phyloP scores from a whole-genome alignment of 1,140 invertebrate genomes.

The Aleiodes sp. region DNA sequence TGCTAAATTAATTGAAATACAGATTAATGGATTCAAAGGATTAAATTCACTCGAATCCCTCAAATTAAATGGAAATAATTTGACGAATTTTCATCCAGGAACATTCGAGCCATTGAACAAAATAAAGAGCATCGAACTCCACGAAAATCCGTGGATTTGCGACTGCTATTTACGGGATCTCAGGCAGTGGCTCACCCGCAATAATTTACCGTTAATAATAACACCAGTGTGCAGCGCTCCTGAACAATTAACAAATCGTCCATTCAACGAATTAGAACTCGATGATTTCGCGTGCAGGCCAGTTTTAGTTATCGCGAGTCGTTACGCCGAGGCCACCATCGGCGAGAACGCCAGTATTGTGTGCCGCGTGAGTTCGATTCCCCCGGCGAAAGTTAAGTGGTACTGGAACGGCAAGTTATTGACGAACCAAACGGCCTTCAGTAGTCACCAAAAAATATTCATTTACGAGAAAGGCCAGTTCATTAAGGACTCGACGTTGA shows the following conservation, averaged over 20 bases:
- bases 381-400: slow-evolving; percentile 85
- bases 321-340: slow-evolving; percentile 79
- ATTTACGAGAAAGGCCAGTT: slow-evolving; percentile 80
- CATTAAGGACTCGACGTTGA: slow-evolving; percentile 78
- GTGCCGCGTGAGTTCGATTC: slow-evolving; percentile 82
- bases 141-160: slow-evolving; percentile 92
- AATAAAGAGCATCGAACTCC: slow-evolving; percentile 84
- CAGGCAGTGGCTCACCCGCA: slow-evolving; percentile 84
- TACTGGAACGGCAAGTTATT: slow-evolving; percentile 85
- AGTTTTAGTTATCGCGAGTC: slow-evolving; percentile 78
- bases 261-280: slow-evolving; percentile 78
- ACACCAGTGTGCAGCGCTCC: slow-evolving; percentile 80
- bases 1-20: slow-evolving; percentile 80
- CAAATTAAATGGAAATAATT: slow-evolving; percentile 82
- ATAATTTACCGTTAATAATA: slow-evolving; percentile 83
- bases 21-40: slow-evolving; percentile 80
- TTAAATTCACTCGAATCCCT: slow-evolving; percentile 81
- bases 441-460: slow-evolving; percentile 81
- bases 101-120: slow-evolving; percentile 78
- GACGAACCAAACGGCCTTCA: slow-evolving; percentile 81
- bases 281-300: slow-evolving; percentile 91
- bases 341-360: slow-evolving; percentile 86
- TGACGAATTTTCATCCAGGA: slow-evolving; percentile 75
- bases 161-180: slow-evolving; percentile 85
- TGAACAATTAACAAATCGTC: slow-evolving; percentile 72